phyloP scores from a whole-genome alignment of 2,113 vertebrate genomes.

The Platysteira castanea region DNA sequence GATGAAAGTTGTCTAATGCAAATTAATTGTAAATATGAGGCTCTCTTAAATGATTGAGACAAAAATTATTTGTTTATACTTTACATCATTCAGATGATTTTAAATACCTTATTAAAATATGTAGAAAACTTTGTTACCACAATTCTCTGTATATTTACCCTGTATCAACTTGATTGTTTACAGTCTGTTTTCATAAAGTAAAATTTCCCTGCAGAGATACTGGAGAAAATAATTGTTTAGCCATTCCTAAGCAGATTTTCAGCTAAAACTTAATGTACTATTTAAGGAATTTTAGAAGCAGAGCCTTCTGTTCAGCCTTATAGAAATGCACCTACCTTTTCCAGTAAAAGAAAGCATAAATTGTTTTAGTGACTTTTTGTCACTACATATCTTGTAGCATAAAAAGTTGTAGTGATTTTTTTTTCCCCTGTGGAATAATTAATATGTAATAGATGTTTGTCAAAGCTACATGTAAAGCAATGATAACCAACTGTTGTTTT shows the following conservation, averaged over 20 bases:
- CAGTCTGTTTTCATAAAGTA: background rate
- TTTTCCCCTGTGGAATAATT: background rate
- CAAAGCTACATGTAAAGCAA: background rate
- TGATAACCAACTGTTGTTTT: background rate
- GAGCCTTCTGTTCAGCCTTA: background rate
- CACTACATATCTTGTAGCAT: no score
- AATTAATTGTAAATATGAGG: background rate
- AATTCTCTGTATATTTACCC: background rate
- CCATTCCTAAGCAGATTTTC: background rate
- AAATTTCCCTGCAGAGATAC: background rate
- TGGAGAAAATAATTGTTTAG: background rate
- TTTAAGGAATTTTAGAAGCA: background rate
- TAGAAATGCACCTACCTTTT: background rate
- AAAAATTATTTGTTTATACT: background rate
- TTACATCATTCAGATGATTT: background rate
- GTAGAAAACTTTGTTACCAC: background rate
- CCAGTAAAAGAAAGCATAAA: background rate
- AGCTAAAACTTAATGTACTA: background rate
- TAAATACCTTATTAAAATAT: background rate
- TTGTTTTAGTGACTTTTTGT: background rate
- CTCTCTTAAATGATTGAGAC: background rate
- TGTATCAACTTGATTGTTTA: background rate
- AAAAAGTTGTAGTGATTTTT: no score
- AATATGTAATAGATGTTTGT: background rate
- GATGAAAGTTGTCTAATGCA: background rate